Conservation (phyloP, 2,888 invertebrate genomes). For the Antitype chi region DNA sequence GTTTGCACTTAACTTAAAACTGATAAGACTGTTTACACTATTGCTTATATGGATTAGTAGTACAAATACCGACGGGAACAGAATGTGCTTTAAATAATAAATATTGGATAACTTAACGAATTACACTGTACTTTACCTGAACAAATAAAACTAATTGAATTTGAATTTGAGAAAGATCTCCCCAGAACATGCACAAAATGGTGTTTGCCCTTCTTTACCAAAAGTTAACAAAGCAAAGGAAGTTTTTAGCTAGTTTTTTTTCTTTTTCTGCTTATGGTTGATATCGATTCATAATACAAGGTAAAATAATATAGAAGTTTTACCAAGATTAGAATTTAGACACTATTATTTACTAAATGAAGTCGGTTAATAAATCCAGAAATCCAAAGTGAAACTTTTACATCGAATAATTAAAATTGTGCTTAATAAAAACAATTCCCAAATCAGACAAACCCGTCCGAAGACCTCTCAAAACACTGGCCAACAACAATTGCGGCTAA, state of each 20-base stretch:
- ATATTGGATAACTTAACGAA: no score
- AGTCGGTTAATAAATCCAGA: no score
- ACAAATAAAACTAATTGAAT: no score
- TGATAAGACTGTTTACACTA: slow-evolving; percentile 5
- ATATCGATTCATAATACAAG: not conserved
- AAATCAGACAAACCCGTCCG: slow-evolving; percentile 7
- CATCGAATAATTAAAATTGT: no score
- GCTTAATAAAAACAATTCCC: not conserved
- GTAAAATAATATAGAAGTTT: not conserved
- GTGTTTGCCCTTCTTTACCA: not conserved
- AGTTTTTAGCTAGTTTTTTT: not conserved
- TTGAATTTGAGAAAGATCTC: not conserved
- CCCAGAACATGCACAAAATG: not conserved
- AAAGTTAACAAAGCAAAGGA: not conserved
- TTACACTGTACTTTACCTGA: no score
- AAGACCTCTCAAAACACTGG: not conserved
- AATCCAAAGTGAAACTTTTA: no score
- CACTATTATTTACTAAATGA: no score
- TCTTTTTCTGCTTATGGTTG: not conserved
- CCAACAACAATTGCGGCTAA: not conserved
- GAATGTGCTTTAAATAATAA: not conserved
- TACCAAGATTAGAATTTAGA: not conserved
- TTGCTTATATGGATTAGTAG: slow-evolving; percentile 3
- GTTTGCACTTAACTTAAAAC: not conserved
- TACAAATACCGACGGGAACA: not conserved